Evolutionary conservation across 2,797 vertebrate species (phyloP), one percentile per base, ranked within the genome.

Genomic region (Esox masquinongy): DNA sequence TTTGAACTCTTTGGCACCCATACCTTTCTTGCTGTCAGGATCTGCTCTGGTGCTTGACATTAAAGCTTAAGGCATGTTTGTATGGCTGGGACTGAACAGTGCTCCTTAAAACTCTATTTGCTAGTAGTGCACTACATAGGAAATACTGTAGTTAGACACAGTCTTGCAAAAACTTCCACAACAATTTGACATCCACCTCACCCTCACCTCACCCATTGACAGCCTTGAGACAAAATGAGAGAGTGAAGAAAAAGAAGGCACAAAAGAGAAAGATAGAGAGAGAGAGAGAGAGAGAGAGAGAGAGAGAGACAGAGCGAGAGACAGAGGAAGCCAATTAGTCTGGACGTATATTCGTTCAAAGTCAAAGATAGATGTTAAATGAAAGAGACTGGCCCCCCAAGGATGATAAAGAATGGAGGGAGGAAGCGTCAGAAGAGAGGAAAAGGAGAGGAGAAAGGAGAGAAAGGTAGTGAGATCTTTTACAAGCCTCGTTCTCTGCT

Each of bases 401-500:
- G 61, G 61, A 64, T 22, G 4, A 64, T 64, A 64, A 64, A 64
- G 12, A 64, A 64, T 29, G 26, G 24, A 64, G 61, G 26, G 26
- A 64, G 15, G 22, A 14, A 29, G 61, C 24, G 4, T 6, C 1
- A 15, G 2, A n/a, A 22, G 56, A 9, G 22, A n/a, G 56, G 43
- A 47, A 47, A 59, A 29, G 56, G 16, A 59, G 26, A 31, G 26
- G 61, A 29, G 59, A 29, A 63, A 12, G 59, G 61, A 64, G 72
- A n/a, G 76, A 74, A 85, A 90, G 94, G 95, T 90, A 93, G 85
- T 51, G 83, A 90, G 91, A 92, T 94, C 64, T 94, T 93, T 93
- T 92, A 87, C 90, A 88, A 81, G 83, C 85, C 88, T 94, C 93
- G 90, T 94, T 94, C 94, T 92, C 80, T 75, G 90, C 85, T 93